Percentiles rank a stretch among this genome's conserved stretches.
phyloP scores from a whole-genome alignment of 2,797 vertebrate species.

The Acrossocheilus wenchowensis region DNA sequence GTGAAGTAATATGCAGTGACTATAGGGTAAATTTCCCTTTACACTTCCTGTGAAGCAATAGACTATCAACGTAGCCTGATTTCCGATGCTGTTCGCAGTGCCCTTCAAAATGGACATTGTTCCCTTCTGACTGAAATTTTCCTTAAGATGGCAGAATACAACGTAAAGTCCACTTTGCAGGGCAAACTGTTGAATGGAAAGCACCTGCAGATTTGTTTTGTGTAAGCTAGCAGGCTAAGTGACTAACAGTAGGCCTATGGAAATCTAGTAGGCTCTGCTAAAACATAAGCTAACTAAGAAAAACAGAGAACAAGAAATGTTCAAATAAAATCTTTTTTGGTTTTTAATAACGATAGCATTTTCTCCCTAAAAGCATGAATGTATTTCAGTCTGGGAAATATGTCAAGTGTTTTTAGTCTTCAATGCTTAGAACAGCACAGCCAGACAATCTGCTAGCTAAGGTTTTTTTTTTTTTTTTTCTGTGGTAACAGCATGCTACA shows the following conservation, averaged over 20 bases:
- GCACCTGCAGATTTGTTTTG: no score
- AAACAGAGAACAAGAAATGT: background rate
- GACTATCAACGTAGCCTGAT: background rate
- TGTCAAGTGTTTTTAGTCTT: background rate
- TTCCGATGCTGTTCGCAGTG: background rate
- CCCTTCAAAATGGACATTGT: background rate
- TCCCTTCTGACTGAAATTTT: no score
- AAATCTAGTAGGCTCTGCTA: background rate
- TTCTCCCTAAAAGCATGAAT: background rate
- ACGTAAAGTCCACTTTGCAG: background rate
- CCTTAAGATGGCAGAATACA: background rate
- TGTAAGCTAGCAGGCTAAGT: background rate
- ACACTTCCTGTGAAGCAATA: background rate
- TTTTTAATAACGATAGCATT: constrained; percentile 11
- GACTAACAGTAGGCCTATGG: background rate
- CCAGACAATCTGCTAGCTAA: background rate
- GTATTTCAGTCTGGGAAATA: background rate
- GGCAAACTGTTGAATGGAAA: background rate
- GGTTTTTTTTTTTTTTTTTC: background rate
- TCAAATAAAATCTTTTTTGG: background rate
- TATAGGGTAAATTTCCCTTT: background rate
- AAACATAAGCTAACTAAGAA: background rate
- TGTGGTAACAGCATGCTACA: background rate
- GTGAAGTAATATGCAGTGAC: background rate
- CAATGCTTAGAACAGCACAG: background rate